A percentile compares a stretch with the other conserved stretches of the same genome.
phyloP scores from a whole-genome alignment of 53 echinoderm and acorn worm species.

The Apostichopus leukothele region DNA sequence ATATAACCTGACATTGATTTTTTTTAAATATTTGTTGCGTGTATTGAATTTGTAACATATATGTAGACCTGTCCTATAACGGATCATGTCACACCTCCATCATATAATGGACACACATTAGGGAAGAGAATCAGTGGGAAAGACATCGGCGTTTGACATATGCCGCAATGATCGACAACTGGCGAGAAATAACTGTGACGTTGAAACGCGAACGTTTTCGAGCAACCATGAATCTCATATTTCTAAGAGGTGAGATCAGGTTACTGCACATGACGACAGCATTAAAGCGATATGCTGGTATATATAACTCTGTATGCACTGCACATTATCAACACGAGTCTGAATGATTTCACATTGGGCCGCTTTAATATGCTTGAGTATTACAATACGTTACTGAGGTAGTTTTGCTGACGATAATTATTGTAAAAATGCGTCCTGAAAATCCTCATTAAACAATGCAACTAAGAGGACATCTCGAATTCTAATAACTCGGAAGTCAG shows the following conservation, averaged over 20 bases:
- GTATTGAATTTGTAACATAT: background rate
- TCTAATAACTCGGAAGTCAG: background rate
- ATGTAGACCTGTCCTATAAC: background rate
- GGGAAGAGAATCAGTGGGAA: background rate
- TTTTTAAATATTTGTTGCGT: background rate
- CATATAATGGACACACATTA: background rate
- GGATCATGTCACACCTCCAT: background rate
- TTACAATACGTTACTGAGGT: too few species aligned
- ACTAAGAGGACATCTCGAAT: background rate
- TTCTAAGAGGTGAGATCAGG: background rate
- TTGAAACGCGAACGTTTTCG: background rate
- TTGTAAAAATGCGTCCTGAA: too few species aligned
- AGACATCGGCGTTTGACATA: background rate
- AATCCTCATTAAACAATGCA: too few species aligned
- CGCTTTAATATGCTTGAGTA: too few species aligned
- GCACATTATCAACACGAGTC: too few species aligned
- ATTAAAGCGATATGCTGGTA: background rate
- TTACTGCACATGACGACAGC: background rate
- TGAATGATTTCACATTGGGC: too few species aligned
- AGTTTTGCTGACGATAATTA: too few species aligned
- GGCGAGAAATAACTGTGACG: background rate
- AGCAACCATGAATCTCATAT: background rate
- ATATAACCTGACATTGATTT: background rate
- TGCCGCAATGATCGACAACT: background rate
- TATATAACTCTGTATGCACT: background rate